Percentiles rank a stretch among this genome's conserved stretches.
Conservation (phyloP, 2,113 vertebrate species). For the Lipophrys pholis region DNA sequence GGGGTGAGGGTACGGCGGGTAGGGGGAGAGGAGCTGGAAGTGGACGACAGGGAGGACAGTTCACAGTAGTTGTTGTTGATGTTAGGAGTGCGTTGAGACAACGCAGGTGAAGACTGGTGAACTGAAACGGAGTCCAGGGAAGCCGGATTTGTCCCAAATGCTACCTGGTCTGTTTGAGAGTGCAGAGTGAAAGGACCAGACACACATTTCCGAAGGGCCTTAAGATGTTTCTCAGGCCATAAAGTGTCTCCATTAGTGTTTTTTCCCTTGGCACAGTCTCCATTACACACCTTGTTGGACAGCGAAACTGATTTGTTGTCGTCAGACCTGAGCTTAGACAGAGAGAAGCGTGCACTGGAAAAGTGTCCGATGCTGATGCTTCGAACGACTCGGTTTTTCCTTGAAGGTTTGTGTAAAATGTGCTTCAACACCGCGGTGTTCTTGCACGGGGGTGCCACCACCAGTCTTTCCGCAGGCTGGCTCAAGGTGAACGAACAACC, state of each 20-base stretch:
- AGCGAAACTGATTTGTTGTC: slow-evolving; percentile 61
- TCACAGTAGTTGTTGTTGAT: slow-evolving; percentile 48
- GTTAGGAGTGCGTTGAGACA: slow-evolving; percentile 28
- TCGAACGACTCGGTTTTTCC: slow-evolving; percentile 77
- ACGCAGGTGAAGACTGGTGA: slow-evolving; percentile 21
- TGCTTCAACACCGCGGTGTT: slow-evolving; percentile 74
- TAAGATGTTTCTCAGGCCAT: slow-evolving; percentile 50
- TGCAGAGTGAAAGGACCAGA: slow-evolving; percentile 54
- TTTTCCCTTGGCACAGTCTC: slow-evolving; percentile 31
- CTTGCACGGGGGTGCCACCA: slow-evolving; percentile 60
- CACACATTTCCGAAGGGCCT: slow-evolving; percentile 44
- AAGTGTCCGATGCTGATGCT: slow-evolving; percentile 83
- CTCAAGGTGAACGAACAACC: slow-evolving; percentile 70
- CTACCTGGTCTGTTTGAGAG: slow-evolving; percentile 73
- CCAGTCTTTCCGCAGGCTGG: slow-evolving; percentile 77
- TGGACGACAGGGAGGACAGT: slow-evolving; percentile 32
- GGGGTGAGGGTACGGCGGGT: slow-evolving; percentile 51
- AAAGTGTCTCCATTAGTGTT: slow-evolving; percentile 31
- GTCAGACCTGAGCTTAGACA: slow-evolving; percentile 74
- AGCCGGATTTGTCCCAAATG: slow-evolving; percentile 44
- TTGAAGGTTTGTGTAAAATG: slow-evolving; percentile 79
- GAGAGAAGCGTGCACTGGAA: slow-evolving; percentile 66
- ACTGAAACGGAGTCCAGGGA: slow-evolving; percentile 19
- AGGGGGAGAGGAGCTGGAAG: slow-evolving; percentile 60
- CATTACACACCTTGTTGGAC: slow-evolving; percentile 68